Evolutionary conservation across 2,113 vertebrate genomes (phyloP), one percentile per base, ranked within the genome.

Genomic region (Labrus mixtus): DNA sequence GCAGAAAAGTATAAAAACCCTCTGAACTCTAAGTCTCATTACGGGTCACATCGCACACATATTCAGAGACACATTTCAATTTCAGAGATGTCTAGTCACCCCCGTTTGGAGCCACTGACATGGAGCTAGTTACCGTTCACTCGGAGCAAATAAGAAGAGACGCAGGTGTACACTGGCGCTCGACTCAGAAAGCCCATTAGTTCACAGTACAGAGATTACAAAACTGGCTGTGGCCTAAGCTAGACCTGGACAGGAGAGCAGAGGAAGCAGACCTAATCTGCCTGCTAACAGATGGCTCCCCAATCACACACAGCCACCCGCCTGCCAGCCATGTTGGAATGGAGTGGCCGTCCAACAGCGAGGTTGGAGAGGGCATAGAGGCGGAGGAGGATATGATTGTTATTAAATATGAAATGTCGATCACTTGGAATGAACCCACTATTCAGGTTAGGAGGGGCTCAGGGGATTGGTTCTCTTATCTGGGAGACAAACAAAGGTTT

Each of bases 401-500:
- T 90, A 91, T 90, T 76, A 73, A 87, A 85, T 86, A 88, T 90
- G 89, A 90, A 86, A 83, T 80, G 83, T 87, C 70, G 19, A 83
- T 90, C 78, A 59, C 12, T 83, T 76, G 77, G 83, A 92, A 87
- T 79, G 81, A 86, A 67, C 54, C 51, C 1, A 43, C 41, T 22
- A 22, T 29, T 66, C 58, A 39, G 78, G 65, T 64, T 10, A 37
- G 46, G 62, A 67, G 6, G 50, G 23, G 37, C 57, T 69, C 25
- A 16, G 20, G 37, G 54, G 50, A 80, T 57, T 78, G 72, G 66
- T 76, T 79, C 54, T 60, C 46, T 73, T 25, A 82, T 81, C 63
- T 41, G 13, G 15, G 5, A 22, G 19, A 71, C 60, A 57, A 73
- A 72, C 41, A 66, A 0, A 11, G 58, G 15, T 72, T 41, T 16